Evolutionary conservation across 2,797 vertebrate genomes (phyloP).

Genomic region (Clarias fuscus): DNA sequence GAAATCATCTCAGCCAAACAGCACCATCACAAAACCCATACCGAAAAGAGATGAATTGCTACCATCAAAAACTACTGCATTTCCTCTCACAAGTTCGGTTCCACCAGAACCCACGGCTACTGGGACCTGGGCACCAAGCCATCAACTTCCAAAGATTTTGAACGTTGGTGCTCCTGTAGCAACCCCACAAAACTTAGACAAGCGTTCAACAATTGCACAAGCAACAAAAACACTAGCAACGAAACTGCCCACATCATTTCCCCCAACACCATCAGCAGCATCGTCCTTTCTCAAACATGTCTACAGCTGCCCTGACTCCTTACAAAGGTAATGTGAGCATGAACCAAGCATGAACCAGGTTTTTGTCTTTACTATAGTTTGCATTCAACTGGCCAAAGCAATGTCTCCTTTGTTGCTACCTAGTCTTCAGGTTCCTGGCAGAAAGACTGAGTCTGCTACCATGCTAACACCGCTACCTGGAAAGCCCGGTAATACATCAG

Average conservation of each 20-base stretch:
- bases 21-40: not conserved
- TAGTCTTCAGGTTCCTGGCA: constrained; percentile 51
- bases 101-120: not conserved
- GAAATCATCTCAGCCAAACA: not conserved
- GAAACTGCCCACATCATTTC: constrained; percentile 13
- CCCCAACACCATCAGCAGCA: constrained; percentile 32
- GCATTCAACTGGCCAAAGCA: not conserved
- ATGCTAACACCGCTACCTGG: constrained; percentile 6
- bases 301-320: constrained; percentile 68
- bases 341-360: not conserved
- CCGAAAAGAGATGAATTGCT: constrained; percentile 5
- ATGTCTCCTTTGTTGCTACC: constrained; percentile 1
- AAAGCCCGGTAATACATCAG: constrained; percentile 17
- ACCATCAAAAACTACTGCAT: constrained; percentile 4
- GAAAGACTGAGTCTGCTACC: constrained; percentile 18
- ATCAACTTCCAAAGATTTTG: constrained; percentile 18
- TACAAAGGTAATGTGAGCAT: constrained; percentile 65
- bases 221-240: constrained; percentile 13
- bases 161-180: not conserved
- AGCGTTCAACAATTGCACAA: constrained; percentile 12
- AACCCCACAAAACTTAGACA: constrained; percentile 30
- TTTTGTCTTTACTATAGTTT: constrained; percentile 4
- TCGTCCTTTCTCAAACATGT: constrained; percentile 65
- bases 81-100: not conserved
- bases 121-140: not conserved